Base-by-base conservation (phyloP, 1,140 invertebrate species). In the Tigriopus japonicus region DNA sequence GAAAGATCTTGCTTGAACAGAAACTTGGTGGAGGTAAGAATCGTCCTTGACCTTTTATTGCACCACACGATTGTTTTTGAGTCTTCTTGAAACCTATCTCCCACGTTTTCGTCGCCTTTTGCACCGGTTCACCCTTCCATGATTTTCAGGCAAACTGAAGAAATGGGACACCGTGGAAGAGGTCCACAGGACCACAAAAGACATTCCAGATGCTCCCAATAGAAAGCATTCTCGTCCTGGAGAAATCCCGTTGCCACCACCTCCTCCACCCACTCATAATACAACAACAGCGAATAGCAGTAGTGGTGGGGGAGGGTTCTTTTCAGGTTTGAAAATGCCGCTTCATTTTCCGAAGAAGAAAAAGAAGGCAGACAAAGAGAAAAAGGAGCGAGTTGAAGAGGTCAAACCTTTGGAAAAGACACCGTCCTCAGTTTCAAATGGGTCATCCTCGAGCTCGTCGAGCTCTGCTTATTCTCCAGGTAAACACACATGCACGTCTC, bases 1-100 rank as follows among this genome's bases (percentile, higher is more conserved):
- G 59, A 62, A 45, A 63, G 56, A 52, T 62, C 1, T 6, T 61
- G n/a, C 59, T 61, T 6, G 49, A 61, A 15, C 59, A 61, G 15
- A 56, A 61, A 58, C 21, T 58, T 14, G 56, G 56, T 5, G 56
- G 13, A 40, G 56, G 56, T 28, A 49, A 49, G 45, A 5, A 2
- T 49, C 42, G 15, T 12, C 10, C 45, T 49, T 2, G 12, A 15
- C 21, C 3, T 49, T 17, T 21, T 49, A 49, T 10, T 6, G n/a
- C 2, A 15, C 3, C 21, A 49, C 45, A 17, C 2, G 2, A 12
- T 49, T 5, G 3, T 49, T 49, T 6, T 49, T 49, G 45, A 17
- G n/a, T 49, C 21, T 15, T 49, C n/a, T 6, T 5, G 12, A 17
- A 6, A 49, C 12, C 21, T 49, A 49, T 21, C n/a, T n/a, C 45